phyloP scores from a whole-genome alignment of 2,888 invertebrate species.

The Gastrophysa polygoni region DNA sequence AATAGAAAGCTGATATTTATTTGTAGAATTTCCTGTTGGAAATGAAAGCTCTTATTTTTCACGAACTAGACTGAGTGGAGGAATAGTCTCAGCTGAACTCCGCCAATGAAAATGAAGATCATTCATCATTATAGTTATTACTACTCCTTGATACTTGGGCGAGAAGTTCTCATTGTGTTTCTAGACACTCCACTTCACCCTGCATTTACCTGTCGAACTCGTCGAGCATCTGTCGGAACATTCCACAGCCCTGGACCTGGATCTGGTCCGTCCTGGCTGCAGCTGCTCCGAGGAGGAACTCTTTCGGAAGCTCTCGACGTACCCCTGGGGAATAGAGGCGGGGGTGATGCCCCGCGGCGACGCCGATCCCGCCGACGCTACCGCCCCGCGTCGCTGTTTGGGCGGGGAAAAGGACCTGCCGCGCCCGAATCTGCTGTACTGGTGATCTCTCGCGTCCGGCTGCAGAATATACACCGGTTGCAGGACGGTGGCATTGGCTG shows the following conservation, averaged over 20 bases:
- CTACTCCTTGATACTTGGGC: too few species aligned
- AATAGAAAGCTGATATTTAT: too few species aligned
- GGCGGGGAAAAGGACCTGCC: constrained; percentile 56
- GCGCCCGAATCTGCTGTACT: constrained; percentile 40
- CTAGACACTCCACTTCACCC: neutral
- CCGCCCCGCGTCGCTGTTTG: constrained; percentile 27
- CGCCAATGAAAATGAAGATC: too few species aligned
- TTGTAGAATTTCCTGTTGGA: too few species aligned
- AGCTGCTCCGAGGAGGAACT: constrained; percentile 55
- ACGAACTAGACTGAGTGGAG: too few species aligned
- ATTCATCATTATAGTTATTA: too few species aligned
- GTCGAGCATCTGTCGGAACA: too few species aligned
- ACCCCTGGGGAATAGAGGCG: constrained; percentile 12
- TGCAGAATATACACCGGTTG: constrained; percentile 37
- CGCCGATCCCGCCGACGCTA: neutral
- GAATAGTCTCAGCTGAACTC: too few species aligned
- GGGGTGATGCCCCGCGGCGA: neutral
- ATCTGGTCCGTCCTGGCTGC: constrained; percentile 20
- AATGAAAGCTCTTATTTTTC: too few species aligned
- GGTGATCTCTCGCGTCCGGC: constrained; percentile 32
- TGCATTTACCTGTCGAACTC: neutral
- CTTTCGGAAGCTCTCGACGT: constrained; percentile 47
- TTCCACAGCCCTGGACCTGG: constrained; percentile 8
- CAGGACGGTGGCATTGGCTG: constrained; percentile 37
- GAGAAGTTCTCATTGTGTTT: too few species aligned